Conservation (phyloP, 1,140 invertebrate species). For the Mylabris phalerata region DNA sequence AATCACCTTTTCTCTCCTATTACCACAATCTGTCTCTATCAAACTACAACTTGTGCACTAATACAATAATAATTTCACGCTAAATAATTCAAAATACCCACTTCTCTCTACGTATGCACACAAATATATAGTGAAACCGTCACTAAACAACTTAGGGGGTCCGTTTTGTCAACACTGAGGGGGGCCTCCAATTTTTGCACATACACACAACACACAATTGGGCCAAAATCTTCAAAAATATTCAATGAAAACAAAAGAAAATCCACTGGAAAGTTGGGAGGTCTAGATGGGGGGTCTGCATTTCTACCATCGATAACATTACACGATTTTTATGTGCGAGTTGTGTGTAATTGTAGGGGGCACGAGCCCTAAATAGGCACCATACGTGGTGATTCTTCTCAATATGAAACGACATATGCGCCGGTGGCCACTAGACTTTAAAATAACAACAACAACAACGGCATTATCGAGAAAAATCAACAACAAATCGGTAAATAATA, state of each 20-base stretch:
- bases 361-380: constrained; percentile 8
- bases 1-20: not conserved
- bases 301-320: not conserved
- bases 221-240: too few species aligned
- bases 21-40: too few species aligned
- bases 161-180: constrained; percentile 10
- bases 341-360: constrained; percentile 7
- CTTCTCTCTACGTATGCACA: constrained; percentile 2
- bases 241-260: not conserved
- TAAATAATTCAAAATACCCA: constrained; percentile 10
- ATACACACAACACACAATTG: too few species aligned
- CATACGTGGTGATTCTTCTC: not conserved
- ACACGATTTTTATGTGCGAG: not conserved
- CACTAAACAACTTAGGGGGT: constrained; percentile 5
- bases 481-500: too few species aligned
- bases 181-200: not conserved
- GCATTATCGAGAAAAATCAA: too few species aligned
- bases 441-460: too few species aligned
- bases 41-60: too few species aligned
- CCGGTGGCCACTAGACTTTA: not conserved
- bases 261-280: constrained; percentile 2
- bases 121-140: constrained; percentile 11
- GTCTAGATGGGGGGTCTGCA: constrained; percentile 9
- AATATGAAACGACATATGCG: not conserved
- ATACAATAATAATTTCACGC: constrained; percentile 14